Evolutionary conservation across 2,888 invertebrate species (phyloP).

Genomic region (Neoitamus cyanurus): DNA sequence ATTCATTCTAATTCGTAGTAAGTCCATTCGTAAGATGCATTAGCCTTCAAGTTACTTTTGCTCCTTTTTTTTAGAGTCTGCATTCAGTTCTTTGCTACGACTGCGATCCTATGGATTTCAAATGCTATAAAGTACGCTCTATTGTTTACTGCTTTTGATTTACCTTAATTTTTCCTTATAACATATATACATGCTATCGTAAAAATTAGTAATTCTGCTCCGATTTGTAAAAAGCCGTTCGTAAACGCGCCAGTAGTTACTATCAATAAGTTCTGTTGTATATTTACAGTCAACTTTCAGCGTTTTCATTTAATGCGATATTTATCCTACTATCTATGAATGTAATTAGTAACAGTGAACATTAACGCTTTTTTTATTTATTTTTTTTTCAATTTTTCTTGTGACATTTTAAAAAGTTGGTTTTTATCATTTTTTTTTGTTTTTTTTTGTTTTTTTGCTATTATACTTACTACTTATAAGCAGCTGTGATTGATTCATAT

Average conservation of each 20-base stretch:
- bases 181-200: background rate
- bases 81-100: background rate
- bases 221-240: background rate
- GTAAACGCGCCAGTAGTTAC: background rate
- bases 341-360: slow-evolving; percentile 27
- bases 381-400: background rate
- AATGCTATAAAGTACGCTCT: background rate
- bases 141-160: background rate
- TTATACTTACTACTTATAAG: background rate
- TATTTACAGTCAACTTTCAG: background rate
- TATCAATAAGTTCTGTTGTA: background rate
- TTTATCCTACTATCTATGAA: background rate
- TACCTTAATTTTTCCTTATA: background rate
- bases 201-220: slow-evolving; percentile 1
- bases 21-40: background rate
- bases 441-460: background rate
- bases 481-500: background rate
- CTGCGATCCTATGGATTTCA: background rate
- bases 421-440: background rate
- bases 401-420: background rate
- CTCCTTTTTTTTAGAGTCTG: background rate
- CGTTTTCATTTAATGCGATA: background rate
- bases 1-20: background rate
- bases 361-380: slow-evolving; percentile 7
- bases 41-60: background rate